Base-by-base conservation (phyloP, 2,888 invertebrate genomes). In the Diplolepis rosae region DNA sequence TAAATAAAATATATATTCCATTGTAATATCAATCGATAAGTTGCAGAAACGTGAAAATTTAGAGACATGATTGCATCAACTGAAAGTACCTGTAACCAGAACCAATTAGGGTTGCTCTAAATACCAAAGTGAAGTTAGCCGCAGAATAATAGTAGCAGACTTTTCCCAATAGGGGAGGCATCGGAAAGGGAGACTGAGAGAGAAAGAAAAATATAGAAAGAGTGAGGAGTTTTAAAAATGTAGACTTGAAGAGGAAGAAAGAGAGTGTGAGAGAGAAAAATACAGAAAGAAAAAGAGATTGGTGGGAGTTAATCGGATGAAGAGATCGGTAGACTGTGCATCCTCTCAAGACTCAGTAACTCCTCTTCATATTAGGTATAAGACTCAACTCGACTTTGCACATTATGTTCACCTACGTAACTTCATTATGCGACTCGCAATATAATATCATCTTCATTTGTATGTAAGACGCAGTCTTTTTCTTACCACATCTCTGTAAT, bases 251-350 rank as follows among this genome's bases (percentile, higher is more conserved):
- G 15, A 48, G 22, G 27, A 68, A 22, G 48, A 28, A 27, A 52
- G 30, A 22, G 30, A 11, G 56, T 13, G 22, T 18, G 65, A 28
- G 48, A 66, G 13, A 7, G 15, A 35, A 42, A 39, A 3, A 65
- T 42, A 28, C 30, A 66, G 13, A 7, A 11, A 35, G 24, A 39
- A 3, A 65, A 48, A 30, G 28, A 28, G 30, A 70, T 73, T 77
- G 80, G 83, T 80, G 83, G 82, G 82, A 81, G 80, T 80, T 83
- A 83, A 83, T 84, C 84, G 82, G 83, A 83, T 83, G 80, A 83
- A 81, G 81, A 84, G 84, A 83, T 84, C 84, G 81, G 79, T 79
- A 81, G 82, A 83, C 84, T 84, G 82, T 83, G 84, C 82, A 83
- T 84, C 84, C 83, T 83, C 82, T 80, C 76, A 66, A 71, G 73